Evolutionary conservation across 2,113 vertebrate genomes (phyloP), one percentile per base, ranked within the genome.

Genomic region (Brachyhypopomus gauderio): DNA sequence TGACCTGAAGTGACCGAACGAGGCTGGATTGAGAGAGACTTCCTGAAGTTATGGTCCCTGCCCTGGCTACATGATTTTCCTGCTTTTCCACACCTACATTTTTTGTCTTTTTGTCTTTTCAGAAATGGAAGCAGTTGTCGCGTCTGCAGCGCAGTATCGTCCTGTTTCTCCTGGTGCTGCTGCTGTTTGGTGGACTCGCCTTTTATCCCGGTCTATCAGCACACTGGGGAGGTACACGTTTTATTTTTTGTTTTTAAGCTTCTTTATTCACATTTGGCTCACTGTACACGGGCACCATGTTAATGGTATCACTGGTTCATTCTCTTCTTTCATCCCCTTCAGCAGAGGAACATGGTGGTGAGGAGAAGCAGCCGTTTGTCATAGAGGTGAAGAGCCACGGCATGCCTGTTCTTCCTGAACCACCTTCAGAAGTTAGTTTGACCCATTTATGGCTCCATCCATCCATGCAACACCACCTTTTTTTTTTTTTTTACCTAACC

Each of bases 41-140:
- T 38, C 27, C 1, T 66, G 38, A n/a, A n/a, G n/a, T n/a, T n/a
- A n/a, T n/a, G n/a, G n/a, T n/a, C n/a, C n/a, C 62, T 71, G 17
- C 58, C 48, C 9, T 7, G 58, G 52, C 74, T 78, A 3, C 30
- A 30, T 30, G 30, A 30, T 30, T 30, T 30, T 2, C 30, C 30
- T 30, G 30, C 30, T 30, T 1, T 30, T 30, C 30, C 30, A 30
- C 78, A 2, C 7, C 9, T 45, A 6, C 14, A 4, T 83, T 74
- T 74, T 71, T 78, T 41, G 82, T 45, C 86, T 36, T 88, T 3
- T 52, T 52, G 8, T 64, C 75, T 6, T 69, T 82, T 19, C 71
- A 98, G 97, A 97, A 95, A 92, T 98, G 97, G 97, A 98, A 98
- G 89, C 97, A 97, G 87, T 91, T 98, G 87, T 97, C 97, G 5